A percentile compares a stretch with the other conserved stretches of the same genome.
phyloP scores from a whole-genome alignment of 2,888 invertebrate species.

The Dryobota labecula region DNA sequence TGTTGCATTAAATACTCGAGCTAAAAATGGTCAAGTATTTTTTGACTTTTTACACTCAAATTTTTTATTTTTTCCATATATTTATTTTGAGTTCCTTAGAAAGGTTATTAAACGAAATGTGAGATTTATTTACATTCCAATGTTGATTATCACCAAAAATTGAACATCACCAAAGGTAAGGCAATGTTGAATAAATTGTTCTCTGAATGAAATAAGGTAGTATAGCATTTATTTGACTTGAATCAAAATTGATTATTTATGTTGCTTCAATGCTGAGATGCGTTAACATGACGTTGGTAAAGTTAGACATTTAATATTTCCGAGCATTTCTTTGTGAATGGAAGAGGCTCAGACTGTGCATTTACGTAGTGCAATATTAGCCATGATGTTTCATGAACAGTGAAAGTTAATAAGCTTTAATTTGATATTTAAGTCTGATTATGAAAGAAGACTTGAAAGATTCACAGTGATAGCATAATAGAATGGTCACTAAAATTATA shows the following conservation, averaged over 20 bases:
- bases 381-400: conserved; percentile 65
- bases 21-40: conserved; percentile 91
- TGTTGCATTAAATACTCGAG: conserved; percentile 88
- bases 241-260: conserved; percentile 72
- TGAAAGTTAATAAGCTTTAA: conserved; percentile 78
- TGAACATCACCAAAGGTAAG: conserved; percentile 89
- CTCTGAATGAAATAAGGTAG: conserved; percentile 87
- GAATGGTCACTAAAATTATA: conserved; percentile 55
- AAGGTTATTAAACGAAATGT: conserved; percentile 80
- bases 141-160: conserved; percentile 84
- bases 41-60: conserved; percentile 91
- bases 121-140: conserved; percentile 87
- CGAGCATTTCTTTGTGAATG: conserved; percentile 58
- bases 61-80: conserved; percentile 80
- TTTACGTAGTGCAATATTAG: conserved; percentile 74
- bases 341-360: conserved; percentile 70
- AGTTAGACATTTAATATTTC: conserved; percentile 59
- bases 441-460: conserved; percentile 66
- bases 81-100: conserved; percentile 83
- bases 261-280: conserved; percentile 75
- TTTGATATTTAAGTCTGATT: conserved; percentile 77
- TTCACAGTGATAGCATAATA: conserved; percentile 65
- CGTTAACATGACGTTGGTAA: conserved; percentile 70
- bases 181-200: conserved; percentile 82
- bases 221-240: conserved; percentile 91